Evolutionary conservation across 2,888 invertebrate species (phyloP).

Genomic region (Entomobrya multifasciata): DNA sequence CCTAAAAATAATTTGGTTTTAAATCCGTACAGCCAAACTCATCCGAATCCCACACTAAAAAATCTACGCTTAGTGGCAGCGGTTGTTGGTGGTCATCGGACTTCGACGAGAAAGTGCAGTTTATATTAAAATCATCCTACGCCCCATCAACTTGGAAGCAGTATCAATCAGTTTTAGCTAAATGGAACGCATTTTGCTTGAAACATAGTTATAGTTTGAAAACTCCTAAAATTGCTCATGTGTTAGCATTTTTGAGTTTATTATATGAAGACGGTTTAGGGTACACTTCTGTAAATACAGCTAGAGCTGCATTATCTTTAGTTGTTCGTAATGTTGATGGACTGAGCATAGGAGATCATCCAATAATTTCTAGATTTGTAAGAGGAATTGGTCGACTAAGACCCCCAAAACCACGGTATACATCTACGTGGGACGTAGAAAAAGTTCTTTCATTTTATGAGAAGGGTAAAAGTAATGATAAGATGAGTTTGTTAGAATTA

Average conservation of each 20-base stretch:
- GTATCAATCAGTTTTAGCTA: constrained; percentile 17
- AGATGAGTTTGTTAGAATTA: neutral
- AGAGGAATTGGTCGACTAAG: neutral
- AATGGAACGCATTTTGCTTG: constrained; percentile 37
- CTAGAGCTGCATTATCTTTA: neutral
- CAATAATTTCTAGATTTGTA: neutral
- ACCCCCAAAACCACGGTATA: neutral
- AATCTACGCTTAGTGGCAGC: too few species aligned
- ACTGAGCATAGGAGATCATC: neutral
- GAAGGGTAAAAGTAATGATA: neutral
- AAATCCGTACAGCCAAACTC: too few species aligned
- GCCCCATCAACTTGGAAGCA: constrained; percentile 41
- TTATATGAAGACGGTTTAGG: neutral
- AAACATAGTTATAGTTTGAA: neutral
- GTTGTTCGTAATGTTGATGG: neutral
- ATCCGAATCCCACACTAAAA: neutral
- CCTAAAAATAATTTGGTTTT: too few species aligned
- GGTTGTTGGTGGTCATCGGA: too few species aligned
- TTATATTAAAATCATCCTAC: neutral
- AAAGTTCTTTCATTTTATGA: neutral
- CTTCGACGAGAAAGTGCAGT: neutral
- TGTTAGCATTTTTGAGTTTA: neutral
- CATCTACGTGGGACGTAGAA: constrained; percentile 5
- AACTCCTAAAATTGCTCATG: neutral
- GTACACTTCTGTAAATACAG: constrained; percentile 5